These are phyloP conservation scores for Teleopsis dalmanni DNA, from an alignment of 1,140 invertebrate genomes.

Conservation along the genomic window DNA sequence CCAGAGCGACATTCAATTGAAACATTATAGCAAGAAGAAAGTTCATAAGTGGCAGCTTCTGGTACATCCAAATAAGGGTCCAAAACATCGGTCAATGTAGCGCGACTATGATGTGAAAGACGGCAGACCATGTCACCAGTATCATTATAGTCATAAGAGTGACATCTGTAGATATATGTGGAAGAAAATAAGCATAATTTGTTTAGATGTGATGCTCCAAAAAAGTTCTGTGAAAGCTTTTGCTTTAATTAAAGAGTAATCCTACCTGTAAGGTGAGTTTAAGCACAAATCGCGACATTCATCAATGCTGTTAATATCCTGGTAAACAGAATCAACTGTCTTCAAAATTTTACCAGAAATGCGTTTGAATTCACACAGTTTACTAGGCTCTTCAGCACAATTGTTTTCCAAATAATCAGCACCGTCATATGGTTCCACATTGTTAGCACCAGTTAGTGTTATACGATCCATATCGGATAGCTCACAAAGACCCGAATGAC, in stretches of 20 bases:
- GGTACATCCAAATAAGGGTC: slow-evolving; percentile 84
- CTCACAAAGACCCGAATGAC: slow-evolving; percentile 74
- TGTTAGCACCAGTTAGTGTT: slow-evolving; percentile 63
- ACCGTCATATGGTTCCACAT: slow-evolving; percentile 60
- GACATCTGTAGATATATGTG: slow-evolving; percentile 64
- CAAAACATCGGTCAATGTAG: slow-evolving; percentile 80
- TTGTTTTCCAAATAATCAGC: slow-evolving; percentile 83
- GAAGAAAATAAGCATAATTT: neutral
- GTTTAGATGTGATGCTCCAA: neutral
- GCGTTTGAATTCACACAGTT: slow-evolving; percentile 87
- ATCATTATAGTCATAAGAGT: slow-evolving; percentile 88
- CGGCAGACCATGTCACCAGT: slow-evolving; percentile 87
- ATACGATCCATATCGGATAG: slow-evolving; percentile 84
- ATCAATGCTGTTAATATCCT: slow-evolving; percentile 76
- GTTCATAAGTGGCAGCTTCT: slow-evolving; percentile 82
- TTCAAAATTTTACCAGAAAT: slow-evolving; percentile 80
- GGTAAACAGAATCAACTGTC: slow-evolving; percentile 87
- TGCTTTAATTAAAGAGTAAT: neutral
- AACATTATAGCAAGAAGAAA: slow-evolving; percentile 90
- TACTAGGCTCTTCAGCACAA: slow-evolving; percentile 83
- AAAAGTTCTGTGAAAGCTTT: neutral
- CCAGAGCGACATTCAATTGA: slow-evolving; percentile 84
- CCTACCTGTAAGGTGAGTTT: slow-evolving; percentile 67
- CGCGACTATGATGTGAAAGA: slow-evolving; percentile 80
- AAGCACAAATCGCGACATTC: slow-evolving; percentile 83